Evolutionary conservation across 2,797 vertebrate genomes (phyloP).

Genomic region (Urocyon cinereoargenteus): DNA sequence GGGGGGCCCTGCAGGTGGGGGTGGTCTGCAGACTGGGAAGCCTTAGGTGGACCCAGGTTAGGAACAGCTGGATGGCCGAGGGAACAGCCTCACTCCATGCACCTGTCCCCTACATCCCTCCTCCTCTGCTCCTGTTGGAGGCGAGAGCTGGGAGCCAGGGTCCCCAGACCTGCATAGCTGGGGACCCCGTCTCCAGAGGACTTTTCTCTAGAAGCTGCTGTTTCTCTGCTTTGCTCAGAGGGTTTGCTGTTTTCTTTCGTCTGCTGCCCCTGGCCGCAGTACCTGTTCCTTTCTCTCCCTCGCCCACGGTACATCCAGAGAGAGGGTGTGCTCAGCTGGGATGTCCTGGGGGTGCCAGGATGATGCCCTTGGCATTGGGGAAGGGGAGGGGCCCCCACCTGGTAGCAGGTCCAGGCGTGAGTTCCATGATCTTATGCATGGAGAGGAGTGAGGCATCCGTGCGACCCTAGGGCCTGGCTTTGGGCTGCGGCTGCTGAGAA

Average conservation of each 20-base stretch:
- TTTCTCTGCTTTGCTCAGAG: neutral
- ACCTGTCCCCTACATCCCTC: fast-evolving
- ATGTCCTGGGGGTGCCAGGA: fast-evolving
- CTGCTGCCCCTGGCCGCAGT: neutral
- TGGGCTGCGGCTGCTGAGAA: neutral
- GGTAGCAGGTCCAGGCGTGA: fast-evolving
- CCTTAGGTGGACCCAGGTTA: neutral
- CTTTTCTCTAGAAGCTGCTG: neutral
- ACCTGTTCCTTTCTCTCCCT: neutral
- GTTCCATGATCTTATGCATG: fast-evolving
- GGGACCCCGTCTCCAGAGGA: no score
- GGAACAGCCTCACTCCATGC: neutral
- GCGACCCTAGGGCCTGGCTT: neutral
- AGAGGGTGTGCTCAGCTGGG: neutral
- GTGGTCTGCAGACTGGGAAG: neutral
- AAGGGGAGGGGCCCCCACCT: neutral
- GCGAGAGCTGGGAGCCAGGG: fast-evolving
- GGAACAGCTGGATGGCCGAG: neutral
- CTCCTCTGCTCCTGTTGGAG: no score
- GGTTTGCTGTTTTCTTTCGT: neutral
- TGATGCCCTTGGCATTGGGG: fast-evolving
- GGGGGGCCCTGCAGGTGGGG: no score
- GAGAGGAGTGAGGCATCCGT: neutral
- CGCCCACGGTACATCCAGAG: fast-evolving
- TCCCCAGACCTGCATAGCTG: neutral